phyloP scores from a whole-genome alignment of 2,888 invertebrate genomes.

The Heliconius aoede region DNA sequence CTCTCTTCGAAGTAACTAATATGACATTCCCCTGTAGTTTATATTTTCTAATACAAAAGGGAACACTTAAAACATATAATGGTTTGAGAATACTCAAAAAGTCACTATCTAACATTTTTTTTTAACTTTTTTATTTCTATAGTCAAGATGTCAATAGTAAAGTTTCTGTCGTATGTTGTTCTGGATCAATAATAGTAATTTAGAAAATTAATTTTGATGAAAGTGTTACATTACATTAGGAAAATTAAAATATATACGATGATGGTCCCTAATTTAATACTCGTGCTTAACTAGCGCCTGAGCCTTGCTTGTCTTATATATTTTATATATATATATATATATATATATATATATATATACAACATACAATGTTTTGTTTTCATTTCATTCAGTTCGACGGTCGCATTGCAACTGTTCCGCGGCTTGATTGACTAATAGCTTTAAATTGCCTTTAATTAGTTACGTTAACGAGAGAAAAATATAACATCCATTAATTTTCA shows the following conservation, averaged over 20 bases:
- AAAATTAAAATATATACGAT: not conserved
- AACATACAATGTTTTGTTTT: constrained; percentile 19
- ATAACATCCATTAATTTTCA: constrained; percentile 9
- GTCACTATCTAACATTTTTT: constrained; percentile 10
- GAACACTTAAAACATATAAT: constrained; percentile 37
- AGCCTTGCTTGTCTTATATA: not conserved
- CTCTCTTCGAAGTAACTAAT: constrained; percentile 22
- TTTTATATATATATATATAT: not conserved
- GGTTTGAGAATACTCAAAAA: constrained; percentile 39
- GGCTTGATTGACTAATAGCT: constrained; percentile 44
- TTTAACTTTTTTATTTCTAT: not conserved
- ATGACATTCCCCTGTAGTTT: constrained; percentile 36
- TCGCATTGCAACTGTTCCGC: constrained; percentile 43
- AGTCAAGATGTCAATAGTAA: not conserved
- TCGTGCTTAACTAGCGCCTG: not conserved
- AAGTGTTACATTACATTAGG: not conserved
- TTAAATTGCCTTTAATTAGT: constrained; percentile 45
- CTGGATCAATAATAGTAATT: not conserved
- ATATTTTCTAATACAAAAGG: constrained; percentile 46
- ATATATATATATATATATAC: not conserved
- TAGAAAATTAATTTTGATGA: not conserved
- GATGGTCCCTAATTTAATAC: not conserved
- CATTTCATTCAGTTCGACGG: constrained; percentile 35
- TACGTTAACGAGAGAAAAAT: constrained; percentile 23
- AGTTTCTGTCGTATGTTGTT: not conserved